Evolutionary conservation across 2,888 invertebrate species (phyloP), one percentile per base, ranked within the genome.

Genomic region (Agrilus cyanescens): DNA sequence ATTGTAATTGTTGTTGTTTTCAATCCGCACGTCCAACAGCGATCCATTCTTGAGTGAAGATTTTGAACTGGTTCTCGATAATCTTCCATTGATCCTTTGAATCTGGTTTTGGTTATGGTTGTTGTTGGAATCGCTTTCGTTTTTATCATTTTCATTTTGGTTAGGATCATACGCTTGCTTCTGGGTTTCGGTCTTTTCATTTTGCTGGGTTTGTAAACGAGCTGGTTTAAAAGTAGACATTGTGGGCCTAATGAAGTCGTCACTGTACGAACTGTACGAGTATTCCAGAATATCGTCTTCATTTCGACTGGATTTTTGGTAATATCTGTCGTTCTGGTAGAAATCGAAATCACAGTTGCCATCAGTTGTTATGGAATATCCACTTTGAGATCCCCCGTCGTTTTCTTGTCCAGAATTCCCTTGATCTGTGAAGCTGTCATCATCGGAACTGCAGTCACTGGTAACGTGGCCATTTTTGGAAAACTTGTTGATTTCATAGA

Each of bases 331-430:
- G 46, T 65, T 66, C 51, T 72, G 72, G 51, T 70, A 76, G 57
- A 74, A 78, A 51, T 77, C 76, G 55, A 78, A 78, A 56, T 78
- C 78, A 54, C 76, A 74, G 53, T 76, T 77, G 18, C 77, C 78
- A 47, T 75, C 74, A 0, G 77, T 77, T 2, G 77, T 77, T 31
- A 75, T 76, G 6, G 76, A 76, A 48, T 70, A 73, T 34, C 70
- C 71, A 51, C 73, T 73, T 57, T 44, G 63, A 44, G 46, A 63
- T 57, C 47, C 63, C 53, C 12, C 57, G 47, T 47, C 51, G 13
- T 40, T 47, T 18, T 47, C 50, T 25, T 57, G 16, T 1, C 39
- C 40, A 13, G 44, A 33, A 41, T 63, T 64, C 37, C 64, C 66
- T 3, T 61, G 59, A 38, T 69, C 69, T 5, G 64, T 66, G 15